Conservation (phyloP, 2,888 invertebrate genomes). For the Autographa pulchrina region DNA sequence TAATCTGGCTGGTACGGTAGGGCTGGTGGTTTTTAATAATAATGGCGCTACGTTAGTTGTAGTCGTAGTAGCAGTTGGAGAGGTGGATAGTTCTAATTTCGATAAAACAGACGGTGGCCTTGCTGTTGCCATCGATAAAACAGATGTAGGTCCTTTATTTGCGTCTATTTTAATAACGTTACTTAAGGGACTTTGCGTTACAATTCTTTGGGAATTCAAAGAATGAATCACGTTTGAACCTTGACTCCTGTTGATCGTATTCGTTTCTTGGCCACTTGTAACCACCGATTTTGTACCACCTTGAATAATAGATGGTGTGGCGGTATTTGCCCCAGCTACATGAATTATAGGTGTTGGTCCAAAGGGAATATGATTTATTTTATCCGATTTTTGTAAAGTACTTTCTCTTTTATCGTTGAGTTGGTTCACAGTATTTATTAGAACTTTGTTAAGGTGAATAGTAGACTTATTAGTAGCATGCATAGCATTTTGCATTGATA, state of each 20-base stretch:
- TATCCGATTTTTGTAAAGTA: conserved; percentile 75
- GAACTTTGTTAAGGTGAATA: conserved; percentile 79
- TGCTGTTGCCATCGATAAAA: conserved; percentile 80
- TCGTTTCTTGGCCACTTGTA: conserved; percentile 75
- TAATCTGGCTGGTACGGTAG: conserved; percentile 69
- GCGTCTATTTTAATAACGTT: conserved; percentile 79
- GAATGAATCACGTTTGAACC: conserved; percentile 82
- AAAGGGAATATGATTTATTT: conserved; percentile 72
- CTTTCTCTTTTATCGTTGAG: conserved; percentile 80
- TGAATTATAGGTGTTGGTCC: conserved; percentile 79
- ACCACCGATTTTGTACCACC: conserved; percentile 75
- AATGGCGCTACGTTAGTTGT: conserved; percentile 80
- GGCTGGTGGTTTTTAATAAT: conserved; percentile 74
- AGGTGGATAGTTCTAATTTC: conserved; percentile 74
- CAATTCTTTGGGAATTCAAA: conserved; percentile 77
- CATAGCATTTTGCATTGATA: conserved; percentile 83
- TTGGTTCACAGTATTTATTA: conserved; percentile 76
- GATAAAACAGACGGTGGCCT: conserved; percentile 78
- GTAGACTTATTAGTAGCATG: conserved; percentile 76
- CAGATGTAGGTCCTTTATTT: conserved; percentile 77
- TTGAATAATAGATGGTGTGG: conserved; percentile 77
- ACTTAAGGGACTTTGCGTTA: conserved; percentile 74
- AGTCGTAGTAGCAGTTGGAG: conserved; percentile 72
- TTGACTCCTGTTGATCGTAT: conserved; percentile 72
- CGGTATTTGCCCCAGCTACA: conserved; percentile 75